These are phyloP conservation scores for Eretmochelys imbricata DNA, from an alignment of 2,113 vertebrate species.

Conservation along the genomic window DNA sequence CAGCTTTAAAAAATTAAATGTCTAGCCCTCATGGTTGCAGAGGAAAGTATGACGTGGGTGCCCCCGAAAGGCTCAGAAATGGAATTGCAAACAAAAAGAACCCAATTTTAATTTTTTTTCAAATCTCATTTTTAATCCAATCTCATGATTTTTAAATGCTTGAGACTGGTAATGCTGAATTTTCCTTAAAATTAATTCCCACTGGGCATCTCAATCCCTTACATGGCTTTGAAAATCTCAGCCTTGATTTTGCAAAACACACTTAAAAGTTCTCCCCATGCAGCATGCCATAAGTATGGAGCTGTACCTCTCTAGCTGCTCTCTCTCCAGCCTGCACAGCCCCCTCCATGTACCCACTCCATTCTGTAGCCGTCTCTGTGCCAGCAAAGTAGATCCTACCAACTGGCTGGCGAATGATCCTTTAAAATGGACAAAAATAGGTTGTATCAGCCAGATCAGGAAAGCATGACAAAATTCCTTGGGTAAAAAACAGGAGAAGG, in stretches of 20 bases:
- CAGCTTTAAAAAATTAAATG: background rate
- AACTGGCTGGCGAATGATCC: slow-evolving; percentile 90
- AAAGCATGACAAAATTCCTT: background rate
- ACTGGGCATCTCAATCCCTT: background rate
- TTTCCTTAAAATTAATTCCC: background rate
- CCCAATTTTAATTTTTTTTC: background rate
- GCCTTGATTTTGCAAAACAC: background rate
- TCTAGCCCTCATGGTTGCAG: background rate
- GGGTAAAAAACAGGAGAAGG: background rate
- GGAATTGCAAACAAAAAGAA: background rate
- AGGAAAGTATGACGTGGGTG: background rate
- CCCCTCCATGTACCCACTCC: slow-evolving; percentile 98
- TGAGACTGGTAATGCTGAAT: background rate
- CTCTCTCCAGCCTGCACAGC: slow-evolving; percentile 95
- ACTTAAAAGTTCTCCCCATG: background rate
- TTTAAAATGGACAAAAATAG: slow-evolving; percentile 54
- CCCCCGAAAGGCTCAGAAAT: background rate
- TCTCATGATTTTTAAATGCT: background rate
- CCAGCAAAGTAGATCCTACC: slow-evolving; percentile 93
- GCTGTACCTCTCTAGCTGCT: slow-evolving; percentile 91
- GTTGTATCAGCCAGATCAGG: background rate
- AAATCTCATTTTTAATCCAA: background rate
- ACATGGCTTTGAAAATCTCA: background rate
- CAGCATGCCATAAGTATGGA: background rate
- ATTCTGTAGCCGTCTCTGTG: slow-evolving; percentile 94